Evolutionary conservation across 35 echinoderm and acorn worm genomes (phyloP), one percentile per base, ranked within the genome.

Genomic region (Ptychodera flava): DNA sequence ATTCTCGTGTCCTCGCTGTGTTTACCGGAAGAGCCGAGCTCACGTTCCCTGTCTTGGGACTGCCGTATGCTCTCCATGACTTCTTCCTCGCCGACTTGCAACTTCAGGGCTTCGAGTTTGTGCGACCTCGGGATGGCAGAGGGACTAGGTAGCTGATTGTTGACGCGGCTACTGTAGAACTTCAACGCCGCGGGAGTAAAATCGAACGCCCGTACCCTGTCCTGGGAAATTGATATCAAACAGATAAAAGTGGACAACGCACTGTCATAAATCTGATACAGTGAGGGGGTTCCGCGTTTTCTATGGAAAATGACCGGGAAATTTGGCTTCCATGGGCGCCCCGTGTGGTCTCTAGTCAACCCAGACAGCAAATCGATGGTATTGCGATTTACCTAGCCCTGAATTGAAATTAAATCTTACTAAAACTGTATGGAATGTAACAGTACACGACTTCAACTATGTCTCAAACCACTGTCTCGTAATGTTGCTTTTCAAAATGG

Each of bases 401-500:
- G 45, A 64, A 64, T 64, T 64, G 45, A 64, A 64, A 64, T 64
- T 22, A 64, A 64, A 64, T 22, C 45, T 64, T 64, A 12, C 45
- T 64, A 64, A 64, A 64, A 64, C 45, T 64, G 22, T 64, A 22
- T 64, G 45, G 45, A 64, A 64, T 64, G 45, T 64, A 64, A 64
- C 45, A 64, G 6, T 64, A 64, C 45, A 64, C 45, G 45, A 64
- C 45, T 64, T 64, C 45, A 64, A 64, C 45, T 64, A 64, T 64
- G 45, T 64, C 45, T 64, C 45, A 64, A 64, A 64, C 22, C 45
- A 64, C 22, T 6, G 45, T 12, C 45, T 64, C 22, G 22, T 64
- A 64, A 64, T 64, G 45, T 64, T 64, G 45, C 45, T 64, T 64
- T n/a, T 64, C 45, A 64, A 64, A 64, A 64, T 64, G 45, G 45